A percentile compares a stretch with the other conserved stretches of the same genome.
These are phyloP conservation scores for Tenebrosternarchus preto DNA, from an alignment of 2,113 vertebrate genomes.

Conservation along the genomic window DNA sequence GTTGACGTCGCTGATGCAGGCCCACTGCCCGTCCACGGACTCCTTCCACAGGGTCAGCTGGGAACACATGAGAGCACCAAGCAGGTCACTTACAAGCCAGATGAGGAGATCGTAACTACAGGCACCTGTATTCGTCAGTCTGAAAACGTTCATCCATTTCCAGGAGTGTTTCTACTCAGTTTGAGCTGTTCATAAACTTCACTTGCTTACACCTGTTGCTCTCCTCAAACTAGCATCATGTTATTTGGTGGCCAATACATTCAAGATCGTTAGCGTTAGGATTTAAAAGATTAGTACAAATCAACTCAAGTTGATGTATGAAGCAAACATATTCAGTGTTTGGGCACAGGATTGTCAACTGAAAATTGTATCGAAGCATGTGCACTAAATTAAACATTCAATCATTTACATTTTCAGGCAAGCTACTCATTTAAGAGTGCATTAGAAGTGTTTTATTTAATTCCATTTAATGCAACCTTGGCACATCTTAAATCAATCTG, in stretches of 20 bases:
- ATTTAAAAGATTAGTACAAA: not conserved
- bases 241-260: not conserved
- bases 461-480: not conserved
- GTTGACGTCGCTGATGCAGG: conserved; percentile 96
- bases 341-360: not conserved
- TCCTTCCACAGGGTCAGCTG: conserved; percentile 98
- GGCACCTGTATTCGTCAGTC: not conserved
- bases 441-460: conserved; percentile 15
- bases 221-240: not conserved
- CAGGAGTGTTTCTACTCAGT: too few species aligned
- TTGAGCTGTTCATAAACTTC: not conserved
- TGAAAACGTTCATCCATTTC: not conserved
- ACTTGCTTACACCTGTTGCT: not conserved
- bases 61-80: conserved; percentile 18
- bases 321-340: too few species aligned
- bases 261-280: not conserved
- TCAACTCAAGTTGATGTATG: not conserved
- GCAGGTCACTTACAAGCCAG: not conserved
- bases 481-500: conserved; percentile 14
- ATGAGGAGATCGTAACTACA: too few species aligned
- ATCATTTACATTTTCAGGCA: not conserved
- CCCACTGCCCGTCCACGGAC: conserved; percentile 92
- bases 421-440: conserved; percentile 6
- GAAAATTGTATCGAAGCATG: too few species aligned
- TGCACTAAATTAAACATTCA: not conserved